A percentile compares a stretch with the other conserved stretches of the same genome.
phyloP scores from a whole-genome alignment of 2,113 vertebrate species.

The Tupaia chinensis region DNA sequence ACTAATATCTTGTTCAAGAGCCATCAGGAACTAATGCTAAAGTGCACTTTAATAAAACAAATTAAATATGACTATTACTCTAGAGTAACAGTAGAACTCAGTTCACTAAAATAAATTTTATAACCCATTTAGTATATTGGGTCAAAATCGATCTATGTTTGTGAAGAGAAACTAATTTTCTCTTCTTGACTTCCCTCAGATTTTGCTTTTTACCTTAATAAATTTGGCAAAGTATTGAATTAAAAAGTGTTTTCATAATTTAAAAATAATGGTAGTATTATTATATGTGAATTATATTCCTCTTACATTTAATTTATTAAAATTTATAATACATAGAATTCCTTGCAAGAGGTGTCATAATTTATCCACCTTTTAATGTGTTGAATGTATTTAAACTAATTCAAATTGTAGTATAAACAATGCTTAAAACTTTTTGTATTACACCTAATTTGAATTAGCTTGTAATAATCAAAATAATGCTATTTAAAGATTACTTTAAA shows the following conservation, averaged over 20 bases:
- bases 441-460: slow-evolving; percentile 32
- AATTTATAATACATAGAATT: background rate
- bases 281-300: background rate
- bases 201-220: slow-evolving; percentile 7
- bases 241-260: background rate
- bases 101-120: slow-evolving; percentile 53
- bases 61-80: slow-evolving; percentile 61
- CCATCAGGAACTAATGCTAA: slow-evolving; percentile 63
- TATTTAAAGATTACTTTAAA: slow-evolving; percentile 27
- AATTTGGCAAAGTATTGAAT: slow-evolving; percentile 41
- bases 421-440: slow-evolving; percentile 21
- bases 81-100: slow-evolving; percentile 54
- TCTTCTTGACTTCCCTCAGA: background rate
- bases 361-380: background rate
- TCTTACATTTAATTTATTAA: background rate
- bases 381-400: background rate
- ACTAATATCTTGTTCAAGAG: slow-evolving; percentile 61
- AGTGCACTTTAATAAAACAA: slow-evolving; percentile 54
- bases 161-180: slow-evolving; percentile 9
- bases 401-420: slow-evolving; percentile 21
- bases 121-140: slow-evolving; percentile 35
- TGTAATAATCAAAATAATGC: background rate
- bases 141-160: slow-evolving; percentile 12
- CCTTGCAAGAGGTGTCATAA: slow-evolving; percentile 1
- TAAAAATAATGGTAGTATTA: slow-evolving; percentile 45